phyloP scores from a whole-genome alignment of 2,888 invertebrate genomes.

The Meteorus colon region DNA sequence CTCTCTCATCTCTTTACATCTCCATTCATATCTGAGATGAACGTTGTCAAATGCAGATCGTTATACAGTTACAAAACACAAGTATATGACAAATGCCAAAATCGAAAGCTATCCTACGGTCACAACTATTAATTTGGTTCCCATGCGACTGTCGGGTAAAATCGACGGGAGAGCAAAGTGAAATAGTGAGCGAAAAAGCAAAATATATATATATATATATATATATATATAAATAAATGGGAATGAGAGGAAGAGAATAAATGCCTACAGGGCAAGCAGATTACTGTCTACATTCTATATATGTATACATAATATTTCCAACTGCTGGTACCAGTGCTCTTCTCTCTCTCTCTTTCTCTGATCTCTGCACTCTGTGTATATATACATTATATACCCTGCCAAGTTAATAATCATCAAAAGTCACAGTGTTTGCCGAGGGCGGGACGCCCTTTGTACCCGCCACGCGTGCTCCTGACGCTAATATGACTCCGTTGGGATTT shows the following conservation, averaged over 20 bases:
- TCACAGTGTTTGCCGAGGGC: conserved; percentile 73
- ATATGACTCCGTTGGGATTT: conserved; percentile 72
- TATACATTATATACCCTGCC: conserved; percentile 59
- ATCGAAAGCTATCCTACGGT: conserved; percentile 67
- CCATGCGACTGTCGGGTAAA: conserved; percentile 62
- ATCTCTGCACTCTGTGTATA: conserved; percentile 36
- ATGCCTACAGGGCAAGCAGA: conserved; percentile 69
- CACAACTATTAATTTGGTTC: conserved; percentile 72
- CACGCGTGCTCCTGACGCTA: conserved; percentile 73
- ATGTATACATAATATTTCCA: conserved; percentile 32
- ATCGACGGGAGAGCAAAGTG: conserved; percentile 48
- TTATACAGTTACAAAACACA: conserved; percentile 27
- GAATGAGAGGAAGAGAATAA: conserved; percentile 49
- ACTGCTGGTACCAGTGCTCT: conserved; percentile 25
- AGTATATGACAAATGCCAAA: conserved; percentile 61
- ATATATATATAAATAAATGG: background rate
- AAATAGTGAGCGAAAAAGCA: conserved; percentile 48
- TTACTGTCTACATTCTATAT: conserved; percentile 65
- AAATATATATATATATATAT: conserved; percentile 4
- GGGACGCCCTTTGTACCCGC: conserved; percentile 67
- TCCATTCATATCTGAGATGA: background rate
- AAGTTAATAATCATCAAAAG: conserved; percentile 74
- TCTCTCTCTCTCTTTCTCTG: conserved; percentile 42
- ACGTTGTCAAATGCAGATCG: conserved; percentile 49
- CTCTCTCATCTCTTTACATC: background rate